phyloP scores from a whole-genome alignment of 1,140 invertebrate species.

The Drosophila melanica region DNA sequence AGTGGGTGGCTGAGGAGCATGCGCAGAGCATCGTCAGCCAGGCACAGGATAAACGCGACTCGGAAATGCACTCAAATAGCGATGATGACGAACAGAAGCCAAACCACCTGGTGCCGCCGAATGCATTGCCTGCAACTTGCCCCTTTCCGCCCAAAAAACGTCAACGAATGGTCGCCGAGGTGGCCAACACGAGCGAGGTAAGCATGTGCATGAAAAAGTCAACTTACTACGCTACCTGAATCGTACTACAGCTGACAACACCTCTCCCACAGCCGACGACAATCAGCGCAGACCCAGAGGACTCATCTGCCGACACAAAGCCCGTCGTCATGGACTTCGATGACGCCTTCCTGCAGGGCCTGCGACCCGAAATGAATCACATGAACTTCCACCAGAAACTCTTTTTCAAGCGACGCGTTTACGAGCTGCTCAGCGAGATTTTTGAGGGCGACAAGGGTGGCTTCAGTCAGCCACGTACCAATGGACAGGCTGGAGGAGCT shows the following conservation, averaged over 20 bases:
- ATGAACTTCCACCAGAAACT: conserved; percentile 77
- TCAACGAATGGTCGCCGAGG: conserved; percentile 13
- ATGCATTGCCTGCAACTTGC: conserved; percentile 1
- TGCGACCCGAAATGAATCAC: conserved; percentile 70
- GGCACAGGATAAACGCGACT: conserved; percentile 26
- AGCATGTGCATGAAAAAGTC: not conserved
- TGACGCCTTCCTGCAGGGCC: conserved; percentile 71
- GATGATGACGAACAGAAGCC: conserved; percentile 37
- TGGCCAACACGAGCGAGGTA: conserved; percentile 13
- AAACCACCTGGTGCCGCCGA: not conserved
- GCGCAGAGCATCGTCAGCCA: conserved; percentile 48
- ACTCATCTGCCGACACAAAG: not conserved
- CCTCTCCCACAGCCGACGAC: not conserved
- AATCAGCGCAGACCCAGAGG: not conserved
- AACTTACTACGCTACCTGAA: not conserved
- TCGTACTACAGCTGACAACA: not conserved
- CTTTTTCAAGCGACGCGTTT: conserved; percentile 73
- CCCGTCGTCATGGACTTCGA: conserved; percentile 49
- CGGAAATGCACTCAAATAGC: conserved; percentile 22
- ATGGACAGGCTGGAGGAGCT: conserved; percentile 13
- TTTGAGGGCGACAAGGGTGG: conserved; percentile 28
- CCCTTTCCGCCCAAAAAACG: conserved; percentile 49
- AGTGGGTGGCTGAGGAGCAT: conserved; percentile 47
- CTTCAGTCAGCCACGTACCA: not conserved
- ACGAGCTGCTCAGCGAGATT: conserved; percentile 69